These are phyloP conservation scores for Callaeas wilsoni DNA, from an alignment of 2,113 vertebrate genomes.

Conservation along the genomic window DNA sequence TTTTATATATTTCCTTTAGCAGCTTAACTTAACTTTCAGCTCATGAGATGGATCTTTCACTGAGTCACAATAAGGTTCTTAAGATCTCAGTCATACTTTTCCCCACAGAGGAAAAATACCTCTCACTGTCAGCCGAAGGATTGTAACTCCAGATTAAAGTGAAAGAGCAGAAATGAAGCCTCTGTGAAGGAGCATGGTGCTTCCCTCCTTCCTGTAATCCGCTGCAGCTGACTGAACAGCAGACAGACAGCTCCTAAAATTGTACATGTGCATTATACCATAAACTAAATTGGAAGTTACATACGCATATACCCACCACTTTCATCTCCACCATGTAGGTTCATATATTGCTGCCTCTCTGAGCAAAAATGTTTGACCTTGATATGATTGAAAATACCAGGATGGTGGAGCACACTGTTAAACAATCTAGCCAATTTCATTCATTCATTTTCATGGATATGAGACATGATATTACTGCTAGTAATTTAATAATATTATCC, in stretches of 20 bases:
- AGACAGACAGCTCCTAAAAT: constrained; percentile 6
- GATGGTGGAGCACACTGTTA: not conserved
- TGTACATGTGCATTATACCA: not conserved
- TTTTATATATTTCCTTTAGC: not conserved
- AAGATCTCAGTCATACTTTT: not conserved
- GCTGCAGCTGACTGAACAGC: not conserved
- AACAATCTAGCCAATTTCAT: not conserved
- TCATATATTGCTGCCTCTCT: not conserved
- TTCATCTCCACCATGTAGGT: not conserved
- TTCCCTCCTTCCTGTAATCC: not conserved
- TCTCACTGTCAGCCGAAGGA: not conserved
- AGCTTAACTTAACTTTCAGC: not conserved
- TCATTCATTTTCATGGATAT: not conserved
- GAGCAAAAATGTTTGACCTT: not conserved
- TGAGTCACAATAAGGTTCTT: not conserved
- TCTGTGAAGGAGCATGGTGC: not conserved
- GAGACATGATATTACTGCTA: not conserved
- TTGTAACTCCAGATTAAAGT: not conserved
- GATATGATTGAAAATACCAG: not conserved
- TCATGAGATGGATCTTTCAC: not conserved
- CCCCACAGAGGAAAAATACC: not conserved
- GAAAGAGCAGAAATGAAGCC: not conserved
- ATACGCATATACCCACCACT: not conserved
- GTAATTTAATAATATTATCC: constrained; percentile 8
- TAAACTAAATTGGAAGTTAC: constrained; percentile 5